These are phyloP conservation scores for Sphaerodactylus townsendi DNA, from an alignment of 2,113 vertebrate species.

Conservation along the genomic window DNA sequence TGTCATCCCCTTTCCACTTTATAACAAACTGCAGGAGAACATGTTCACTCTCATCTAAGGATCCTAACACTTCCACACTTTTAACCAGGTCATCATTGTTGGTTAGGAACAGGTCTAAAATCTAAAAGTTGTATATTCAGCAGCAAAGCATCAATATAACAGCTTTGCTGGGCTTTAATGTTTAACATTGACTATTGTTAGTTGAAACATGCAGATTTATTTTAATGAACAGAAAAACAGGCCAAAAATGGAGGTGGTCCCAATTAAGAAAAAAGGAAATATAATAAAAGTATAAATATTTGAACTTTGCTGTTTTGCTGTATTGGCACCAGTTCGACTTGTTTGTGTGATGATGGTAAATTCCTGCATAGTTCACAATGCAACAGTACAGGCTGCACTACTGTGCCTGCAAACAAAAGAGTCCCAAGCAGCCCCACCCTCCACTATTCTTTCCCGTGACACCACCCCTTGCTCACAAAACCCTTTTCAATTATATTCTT, in stretches of 20 bases:
- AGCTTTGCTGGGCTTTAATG: constrained; percentile 11
- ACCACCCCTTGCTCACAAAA: constrained; percentile 70
- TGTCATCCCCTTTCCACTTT: too few relatives aligned
- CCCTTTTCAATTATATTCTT: constrained; percentile 73
- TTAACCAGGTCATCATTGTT: too few relatives aligned
- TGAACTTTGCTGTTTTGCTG: constrained; percentile 58
- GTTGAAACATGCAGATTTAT: constrained; percentile 36
- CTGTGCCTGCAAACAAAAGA: constrained; percentile 68
- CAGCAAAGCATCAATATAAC: background rate
- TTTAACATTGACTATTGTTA: constrained; percentile 7
- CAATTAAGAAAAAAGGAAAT: constrained; percentile 58
- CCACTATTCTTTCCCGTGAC: constrained; percentile 55
- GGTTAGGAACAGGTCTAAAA: too few relatives aligned
- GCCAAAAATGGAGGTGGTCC: constrained; percentile 28
- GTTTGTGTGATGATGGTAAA: constrained; percentile 63
- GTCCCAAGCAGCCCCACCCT: constrained; percentile 59
- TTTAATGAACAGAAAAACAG: background rate
- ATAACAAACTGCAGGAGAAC: too few relatives aligned
- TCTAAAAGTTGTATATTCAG: constrained; percentile 35
- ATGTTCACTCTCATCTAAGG: too few relatives aligned
- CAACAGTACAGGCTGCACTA: constrained; percentile 56
- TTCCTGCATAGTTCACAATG: constrained; percentile 64
- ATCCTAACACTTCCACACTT: too few relatives aligned
- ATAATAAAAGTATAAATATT: constrained; percentile 75
- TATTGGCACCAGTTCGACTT: constrained; percentile 66